Base-by-base conservation (phyloP, 2,113 vertebrate genomes). In the Vireo altiloquus region DNA sequence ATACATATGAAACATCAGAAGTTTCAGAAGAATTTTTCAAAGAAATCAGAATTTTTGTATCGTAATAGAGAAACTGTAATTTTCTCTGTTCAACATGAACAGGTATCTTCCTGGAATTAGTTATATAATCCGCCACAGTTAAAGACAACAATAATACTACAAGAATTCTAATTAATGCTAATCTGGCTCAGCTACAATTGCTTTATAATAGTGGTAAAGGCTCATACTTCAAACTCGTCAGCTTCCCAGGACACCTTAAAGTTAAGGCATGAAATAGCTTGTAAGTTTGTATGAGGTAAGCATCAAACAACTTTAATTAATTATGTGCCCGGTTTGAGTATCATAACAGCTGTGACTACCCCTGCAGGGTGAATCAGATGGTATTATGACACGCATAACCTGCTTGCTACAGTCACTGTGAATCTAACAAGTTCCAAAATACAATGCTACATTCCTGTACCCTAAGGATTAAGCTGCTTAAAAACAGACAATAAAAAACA, bases 11-110 rank as follows among this genome's bases (percentile, higher is more conserved):
- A 96, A 96, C 94, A 97, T 87, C 31, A 94, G 92, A 97, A 90
- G 64, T 95, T 96, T 98, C 97, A 98, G 96, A 96, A 96, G 74
- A 96, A 95, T 92, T 77, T 81, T 98, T 95, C 82, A 97, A 97
- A 96, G 95, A 83, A 74, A 98, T 66, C 42, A 59, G 39, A 42
- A 35, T 65, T 59, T 39, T 91, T 37, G 4, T 35, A 75, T 53
- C 14, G 10, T 8, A 71, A 69, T 33, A 49, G 33, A 88, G 60
- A 78, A 80, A 84, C 10, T 2, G 1, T 44, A 82, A 92, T 37
- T 60, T n/a, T 82, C 33, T 63, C 33, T 87, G 72, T 47, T 94
- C 52, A 80, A 46, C 12, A 54, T 7, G 24, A 89, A 65, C 42
- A 64, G 54, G 28, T 30, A 49, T 31, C 63, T 91, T 96, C 49